Evolutionary conservation across 2,797 vertebrate genomes (phyloP).

Genomic region (Stomatorhinus walkeri): DNA sequence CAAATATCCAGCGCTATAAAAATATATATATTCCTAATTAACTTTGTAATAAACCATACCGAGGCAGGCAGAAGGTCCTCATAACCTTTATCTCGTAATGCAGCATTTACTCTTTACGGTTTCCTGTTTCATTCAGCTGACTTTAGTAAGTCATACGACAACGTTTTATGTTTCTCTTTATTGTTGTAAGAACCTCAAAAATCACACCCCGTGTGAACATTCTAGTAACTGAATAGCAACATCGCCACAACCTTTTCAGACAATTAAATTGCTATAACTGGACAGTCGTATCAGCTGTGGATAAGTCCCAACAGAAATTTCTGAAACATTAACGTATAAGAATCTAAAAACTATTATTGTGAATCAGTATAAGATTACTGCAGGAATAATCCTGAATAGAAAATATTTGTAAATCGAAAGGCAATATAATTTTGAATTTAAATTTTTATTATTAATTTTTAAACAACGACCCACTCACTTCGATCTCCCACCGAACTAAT

Average conservation of each 20-base stretch:
- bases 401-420: not conserved
- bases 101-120: not conserved
- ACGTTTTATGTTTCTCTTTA: not conserved
- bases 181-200: not conserved
- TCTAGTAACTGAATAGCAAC: not conserved
- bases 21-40: not conserved
- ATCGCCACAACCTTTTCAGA: not conserved
- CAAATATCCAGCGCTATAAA: not conserved
- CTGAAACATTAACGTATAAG: not conserved
- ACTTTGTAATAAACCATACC: not conserved
- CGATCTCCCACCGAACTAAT: not conserved
- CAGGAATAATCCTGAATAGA: not conserved
- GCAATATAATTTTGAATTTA: not conserved
- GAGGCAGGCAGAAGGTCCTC: not conserved
- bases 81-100: not conserved
- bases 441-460: not conserved
- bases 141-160: not conserved
- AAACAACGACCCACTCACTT: not conserved
- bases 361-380: not conserved
- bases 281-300: not conserved
- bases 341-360: not conserved
- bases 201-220: not conserved
- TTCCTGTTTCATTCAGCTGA: not conserved
- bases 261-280: not conserved
- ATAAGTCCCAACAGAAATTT: not conserved